Base-by-base conservation (phyloP, 2,888 invertebrate genomes). In the Hyppa rectilinea region DNA sequence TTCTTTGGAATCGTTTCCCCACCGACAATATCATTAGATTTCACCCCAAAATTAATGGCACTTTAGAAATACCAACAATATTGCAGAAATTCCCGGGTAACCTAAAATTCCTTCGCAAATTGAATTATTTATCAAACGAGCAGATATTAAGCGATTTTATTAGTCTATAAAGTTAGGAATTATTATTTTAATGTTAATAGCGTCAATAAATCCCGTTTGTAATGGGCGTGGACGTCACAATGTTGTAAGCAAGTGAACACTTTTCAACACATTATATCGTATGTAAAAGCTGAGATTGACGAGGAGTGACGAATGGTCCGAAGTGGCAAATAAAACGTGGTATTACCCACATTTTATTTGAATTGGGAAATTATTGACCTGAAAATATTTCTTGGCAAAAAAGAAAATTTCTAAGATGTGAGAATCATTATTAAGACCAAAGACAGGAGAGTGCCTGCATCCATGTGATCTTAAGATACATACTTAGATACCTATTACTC, bases 151-250 rank as follows among this genome's bases (percentile, higher is more conserved):
- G 91, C 91, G 88, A 88, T 92, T 93, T 94, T 94, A 94, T 92
- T 53, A 89, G 93, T 87, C 93, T 89, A 93, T 94, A 94, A 95
- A 94, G 89, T 90, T 88, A 84, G 87, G 87, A 92, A 94, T 93
- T 93, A 94, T 94, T 93, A 94, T 94, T 93, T 92, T 89, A 93
- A 91, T 92, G 94, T 93, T 94, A 92, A 94, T 94, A 89, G 93
- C 91, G 70, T 73, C 92, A 85, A 94, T 95, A 94, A 95, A 95
- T 94, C 87, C 83, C 58, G 86, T 86, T 87, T 83, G 86, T 90
- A 86, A 92, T 87, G 84, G 87, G 87, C 83, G 85, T 79, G 85
- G 87, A 71, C 88, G 89, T 89, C 89, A 92, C 91, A 88, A 85
- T 92, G 92, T 91, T 85, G 86, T 79, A 81, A 75, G 80, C 74